Evolutionary conservation across 2,888 invertebrate genomes (phyloP).

Genomic region (Meghimatium bilineatum): DNA sequence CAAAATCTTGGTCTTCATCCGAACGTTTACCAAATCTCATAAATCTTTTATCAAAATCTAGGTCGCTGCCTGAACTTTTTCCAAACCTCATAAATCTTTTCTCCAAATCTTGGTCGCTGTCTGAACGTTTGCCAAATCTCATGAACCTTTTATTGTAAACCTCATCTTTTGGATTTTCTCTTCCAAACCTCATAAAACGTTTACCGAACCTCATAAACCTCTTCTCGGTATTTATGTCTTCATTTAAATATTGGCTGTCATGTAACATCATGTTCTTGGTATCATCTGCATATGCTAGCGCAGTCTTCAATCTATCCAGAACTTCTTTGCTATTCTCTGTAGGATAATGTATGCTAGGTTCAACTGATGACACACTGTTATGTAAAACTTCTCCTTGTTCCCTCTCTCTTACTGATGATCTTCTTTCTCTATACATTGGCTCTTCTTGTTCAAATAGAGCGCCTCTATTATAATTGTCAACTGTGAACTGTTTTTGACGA

Average conservation of each 20-base stretch:
- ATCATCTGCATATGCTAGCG: neutral
- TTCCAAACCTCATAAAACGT: slow-evolving; percentile 61
- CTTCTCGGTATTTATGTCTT: neutral
- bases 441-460: slow-evolving; percentile 41
- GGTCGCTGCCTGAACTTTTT: slow-evolving; percentile 34
- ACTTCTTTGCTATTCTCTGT: slow-evolving; percentile 27
- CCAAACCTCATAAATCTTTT: slow-evolving; percentile 67
- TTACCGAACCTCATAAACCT: slow-evolving; percentile 57
- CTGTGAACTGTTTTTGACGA: slow-evolving; percentile 49
- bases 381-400: slow-evolving; percentile 17
- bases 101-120: slow-evolving; percentile 40
- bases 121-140: slow-evolving; percentile 53
- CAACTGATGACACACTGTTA: neutral
- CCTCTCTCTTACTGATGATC: slow-evolving; percentile 13
- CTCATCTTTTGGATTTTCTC: slow-evolving; percentile 28
- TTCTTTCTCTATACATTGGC: slow-evolving; percentile 28
- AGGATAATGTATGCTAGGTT: slow-evolving; percentile 22
- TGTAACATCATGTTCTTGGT: too few relatives aligned
- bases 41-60: slow-evolving; percentile 58
- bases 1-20: slow-evolving; percentile 55
- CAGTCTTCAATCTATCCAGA: neutral
- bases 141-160: slow-evolving; percentile 53
- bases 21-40: slow-evolving; percentile 65
- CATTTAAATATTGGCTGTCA: slow-evolving; percentile 57
- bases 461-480: slow-evolving; percentile 56